A percentile compares a stretch with the other conserved stretches of the same genome.
Evolutionary conservation across 2,113 vertebrate species (phyloP).

Genomic region (Psettodes erumei): DNA sequence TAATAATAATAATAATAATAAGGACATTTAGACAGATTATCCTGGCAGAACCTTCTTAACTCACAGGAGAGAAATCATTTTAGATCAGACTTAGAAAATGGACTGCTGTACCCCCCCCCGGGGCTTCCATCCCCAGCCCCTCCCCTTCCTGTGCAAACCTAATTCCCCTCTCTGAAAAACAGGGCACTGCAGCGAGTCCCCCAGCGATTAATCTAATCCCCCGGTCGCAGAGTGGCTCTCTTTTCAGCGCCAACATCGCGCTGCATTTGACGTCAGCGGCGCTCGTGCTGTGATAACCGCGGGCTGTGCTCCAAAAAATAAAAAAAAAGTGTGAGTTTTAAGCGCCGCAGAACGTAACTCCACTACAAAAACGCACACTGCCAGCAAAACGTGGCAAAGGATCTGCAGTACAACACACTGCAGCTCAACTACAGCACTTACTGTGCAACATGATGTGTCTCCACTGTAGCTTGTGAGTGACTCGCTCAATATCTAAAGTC

Average conservation of each 20-base stretch:
- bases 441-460: too few species aligned
- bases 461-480: too few species aligned
- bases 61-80: too few species aligned
- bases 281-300: slow-evolving; percentile 33
- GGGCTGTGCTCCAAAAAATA: slow-evolving; percentile 8
- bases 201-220: slow-evolving; percentile 72
- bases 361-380: not conserved
- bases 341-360: not conserved
- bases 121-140: not conserved
- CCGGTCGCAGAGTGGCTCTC: slow-evolving; percentile 38
- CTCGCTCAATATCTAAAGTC: too few species aligned
- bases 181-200: slow-evolving; percentile 59
- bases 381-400: not conserved
- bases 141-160: slow-evolving; percentile 29
- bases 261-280: slow-evolving; percentile 52
- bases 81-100: too few species aligned
- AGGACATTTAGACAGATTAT: too few species aligned
- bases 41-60: too few species aligned
- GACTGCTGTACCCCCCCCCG: not conserved
- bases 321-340: slow-evolving; percentile 32
- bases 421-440: not conserved
- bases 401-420: not conserved
- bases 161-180: slow-evolving; percentile 59
- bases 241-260: slow-evolving; percentile 40
- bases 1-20: too few species aligned